Evolutionary conservation across 2,797 vertebrate species (phyloP).

Genomic region (Falco novaeseelandiae): DNA sequence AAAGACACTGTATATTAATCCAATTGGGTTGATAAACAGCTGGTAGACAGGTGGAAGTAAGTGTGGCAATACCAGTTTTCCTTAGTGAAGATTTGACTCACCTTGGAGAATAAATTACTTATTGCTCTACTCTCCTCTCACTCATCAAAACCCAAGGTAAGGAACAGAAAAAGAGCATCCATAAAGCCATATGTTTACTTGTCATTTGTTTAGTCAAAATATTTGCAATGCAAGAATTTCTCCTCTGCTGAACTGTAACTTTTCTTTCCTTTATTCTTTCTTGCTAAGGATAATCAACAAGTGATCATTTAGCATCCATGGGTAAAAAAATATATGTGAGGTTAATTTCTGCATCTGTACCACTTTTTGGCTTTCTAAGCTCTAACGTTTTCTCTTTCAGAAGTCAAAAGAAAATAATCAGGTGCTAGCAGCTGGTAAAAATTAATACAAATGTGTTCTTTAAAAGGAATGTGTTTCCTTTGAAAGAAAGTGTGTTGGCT

Average conservation of each 20-base stretch:
- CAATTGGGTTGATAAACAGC: not conserved
- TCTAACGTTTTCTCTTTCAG: not conserved
- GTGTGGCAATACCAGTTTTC: not conserved
- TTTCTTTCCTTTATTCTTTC: not conserved
- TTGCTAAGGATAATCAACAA: not conserved
- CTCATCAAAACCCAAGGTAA: not conserved
- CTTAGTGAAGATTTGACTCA: not conserved
- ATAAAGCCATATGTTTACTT: not conserved
- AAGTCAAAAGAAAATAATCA: not conserved
- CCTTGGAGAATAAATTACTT: not conserved
- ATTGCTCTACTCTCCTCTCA: not conserved
- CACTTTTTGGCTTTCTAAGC: not conserved
- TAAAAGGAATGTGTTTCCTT: not conserved
- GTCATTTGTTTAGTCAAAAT: not conserved
- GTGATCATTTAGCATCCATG: not conserved
- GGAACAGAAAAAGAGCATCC: not conserved
- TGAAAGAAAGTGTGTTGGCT: fast-evolving
- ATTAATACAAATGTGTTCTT: not conserved
- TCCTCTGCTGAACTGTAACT: not conserved
- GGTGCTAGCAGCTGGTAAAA: not conserved
- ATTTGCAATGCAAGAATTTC: not conserved
- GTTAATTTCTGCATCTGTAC: not conserved
- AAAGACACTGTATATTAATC: not conserved
- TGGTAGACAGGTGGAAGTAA: not conserved
- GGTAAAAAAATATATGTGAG: not conserved